Evolutionary conservation across 2,888 invertebrate genomes (phyloP).

Genomic region (Campoplex nolae): DNA sequence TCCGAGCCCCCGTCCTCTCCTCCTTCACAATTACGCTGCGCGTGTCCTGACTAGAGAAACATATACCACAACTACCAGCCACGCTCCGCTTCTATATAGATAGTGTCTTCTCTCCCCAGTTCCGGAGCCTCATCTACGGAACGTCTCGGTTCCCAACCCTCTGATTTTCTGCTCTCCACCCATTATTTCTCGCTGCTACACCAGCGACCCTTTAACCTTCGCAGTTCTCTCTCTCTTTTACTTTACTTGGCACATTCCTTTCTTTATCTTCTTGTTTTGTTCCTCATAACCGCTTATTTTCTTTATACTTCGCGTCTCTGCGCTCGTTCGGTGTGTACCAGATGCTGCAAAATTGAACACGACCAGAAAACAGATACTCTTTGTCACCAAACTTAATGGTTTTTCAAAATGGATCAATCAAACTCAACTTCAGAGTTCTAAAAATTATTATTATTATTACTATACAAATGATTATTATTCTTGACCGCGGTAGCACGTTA

Average conservation of each 20-base stretch:
- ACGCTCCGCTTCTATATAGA: conserved; percentile 53
- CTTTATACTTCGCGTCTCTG: conserved; percentile 42
- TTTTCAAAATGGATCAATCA: background rate
- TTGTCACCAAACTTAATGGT: background rate
- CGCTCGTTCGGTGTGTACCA: conserved; percentile 75
- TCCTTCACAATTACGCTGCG: conserved; percentile 83
- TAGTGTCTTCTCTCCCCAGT: conserved; percentile 52
- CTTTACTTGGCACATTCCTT: conserved; percentile 35
- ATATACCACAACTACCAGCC: conserved; percentile 77
- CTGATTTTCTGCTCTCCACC: conserved; percentile 29
- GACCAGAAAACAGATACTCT: conserved; percentile 69
- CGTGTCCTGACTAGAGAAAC: conserved; percentile 83
- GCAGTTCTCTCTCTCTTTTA: conserved; percentile 37
- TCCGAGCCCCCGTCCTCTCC: conserved; percentile 68
- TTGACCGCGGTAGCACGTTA: background rate
- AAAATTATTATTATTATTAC: background rate
- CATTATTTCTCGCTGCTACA: conserved; percentile 49
- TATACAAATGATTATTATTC: background rate
- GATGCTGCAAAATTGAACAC: conserved; percentile 77
- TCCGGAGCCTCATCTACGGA: conserved; percentile 60
- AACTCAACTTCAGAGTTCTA: background rate
- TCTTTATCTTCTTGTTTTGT: conserved; percentile 28
- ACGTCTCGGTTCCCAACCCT: conserved; percentile 43
- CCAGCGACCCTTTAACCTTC: conserved; percentile 53
- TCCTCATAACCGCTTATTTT: conserved; percentile 40